Base-by-base conservation (phyloP, 2,113 vertebrate genomes). In the Cyprinus carpio region DNA sequence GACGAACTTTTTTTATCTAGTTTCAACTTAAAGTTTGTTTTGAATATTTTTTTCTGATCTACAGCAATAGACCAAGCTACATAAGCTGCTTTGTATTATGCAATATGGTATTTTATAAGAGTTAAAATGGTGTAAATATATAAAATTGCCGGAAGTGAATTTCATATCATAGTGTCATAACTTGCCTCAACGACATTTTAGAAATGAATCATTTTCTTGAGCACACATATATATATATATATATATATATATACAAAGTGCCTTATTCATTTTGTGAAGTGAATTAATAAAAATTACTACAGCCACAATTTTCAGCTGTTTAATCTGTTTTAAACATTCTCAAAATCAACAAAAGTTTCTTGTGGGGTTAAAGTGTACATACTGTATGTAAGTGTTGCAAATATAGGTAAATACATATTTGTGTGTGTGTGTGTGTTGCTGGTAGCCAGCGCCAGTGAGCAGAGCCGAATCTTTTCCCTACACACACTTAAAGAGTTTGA, bases 401-500 rank as follows among this genome's bases (percentile, higher is more conserved):
- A 58, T 9, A 23, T 23, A 58, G 56, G 20, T 23, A 58, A 23
- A 58, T 58, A 23, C 56, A 58, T n/a, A n/a, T n/a, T n/a, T n/a
- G n/a, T n/a, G n/a, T n/a, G 11, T 69, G 40, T 31, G 25, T 34
- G 25, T 10, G 65, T 71, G 46, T n/a, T 18, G 16, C 62, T 67
- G 15, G 18, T 54, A 71, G 11, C 25, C 25, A 6, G 43, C 20
- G 13, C 25, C 25, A 10, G 1, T 67, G 81, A 71, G 64, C 46
- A 82, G 49, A 72, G 81, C 23, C 58, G 49, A 82, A 82, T 82
- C 81, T 74, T 64, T n/a, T 93, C 92, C 91, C 93, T 91, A 90
- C 89, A 92, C 92, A 91, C 92, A 91, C 90, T 94, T 93, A 94
- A 95, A 94, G 92, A 94, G 91, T 95, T 94, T 95, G 94, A 94